Evolutionary conservation across 2,797 vertebrate species (phyloP).

Genomic region (Pantherophis alleghaniensis): DNA sequence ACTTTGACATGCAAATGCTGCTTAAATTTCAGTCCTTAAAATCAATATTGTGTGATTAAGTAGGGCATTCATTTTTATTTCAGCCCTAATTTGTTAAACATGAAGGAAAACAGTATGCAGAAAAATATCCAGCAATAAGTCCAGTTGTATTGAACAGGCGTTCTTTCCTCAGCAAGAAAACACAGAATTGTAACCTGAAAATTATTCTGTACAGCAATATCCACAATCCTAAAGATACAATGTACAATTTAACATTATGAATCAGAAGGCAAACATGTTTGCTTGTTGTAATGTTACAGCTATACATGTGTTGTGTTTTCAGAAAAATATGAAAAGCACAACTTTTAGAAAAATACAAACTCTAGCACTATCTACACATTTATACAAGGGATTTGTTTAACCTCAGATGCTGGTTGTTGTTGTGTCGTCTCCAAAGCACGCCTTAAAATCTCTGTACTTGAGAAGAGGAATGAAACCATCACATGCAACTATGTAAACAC

Average conservation of each 20-base stretch:
- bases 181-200: neutral
- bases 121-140: neutral
- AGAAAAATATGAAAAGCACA: constrained; percentile 25
- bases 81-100: neutral
- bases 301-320: neutral
- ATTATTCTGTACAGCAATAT: neutral
- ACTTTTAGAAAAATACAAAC: constrained; percentile 32
- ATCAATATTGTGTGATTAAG: neutral
- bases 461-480: neutral
- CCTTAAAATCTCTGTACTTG: neutral
- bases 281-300: constrained; percentile 1
- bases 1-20: neutral
- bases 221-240: neutral
- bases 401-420: neutral
- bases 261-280: neutral
- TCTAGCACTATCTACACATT: constrained; percentile 32
- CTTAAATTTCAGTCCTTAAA: neutral
- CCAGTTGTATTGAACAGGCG: neutral
- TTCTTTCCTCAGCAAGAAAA: neutral
- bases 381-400: constrained; percentile 5
- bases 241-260: neutral
- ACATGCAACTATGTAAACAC: neutral
- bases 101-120: neutral
- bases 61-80: neutral
- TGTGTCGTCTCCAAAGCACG: neutral